A percentile compares a stretch with the other conserved stretches of the same genome.
Conservation (phyloP, 1,140 invertebrate genomes). For the Drosophila mojavensis region DNA sequence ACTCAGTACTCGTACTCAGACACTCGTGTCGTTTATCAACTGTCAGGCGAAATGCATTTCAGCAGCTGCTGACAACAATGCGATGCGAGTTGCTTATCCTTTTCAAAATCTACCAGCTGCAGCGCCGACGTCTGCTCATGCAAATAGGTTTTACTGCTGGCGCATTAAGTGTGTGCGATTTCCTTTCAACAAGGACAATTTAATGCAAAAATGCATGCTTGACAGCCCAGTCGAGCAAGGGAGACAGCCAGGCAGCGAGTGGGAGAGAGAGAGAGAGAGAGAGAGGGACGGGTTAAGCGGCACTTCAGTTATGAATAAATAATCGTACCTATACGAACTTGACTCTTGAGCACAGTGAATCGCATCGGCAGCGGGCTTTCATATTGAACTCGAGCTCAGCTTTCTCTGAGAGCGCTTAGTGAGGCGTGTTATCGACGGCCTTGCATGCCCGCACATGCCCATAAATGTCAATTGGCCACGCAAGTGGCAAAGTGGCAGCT, state of each 20-base stretch:
- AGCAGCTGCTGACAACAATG: conserved; percentile 56
- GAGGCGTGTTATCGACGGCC: conserved; percentile 68
- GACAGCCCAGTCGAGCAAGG: conserved; percentile 62
- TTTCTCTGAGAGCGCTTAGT: conserved; percentile 52
- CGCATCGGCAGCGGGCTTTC: conserved; percentile 9
- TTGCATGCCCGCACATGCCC: conserved; percentile 74
- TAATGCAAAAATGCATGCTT: conserved; percentile 75
- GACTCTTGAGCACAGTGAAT: conserved; percentile 35
- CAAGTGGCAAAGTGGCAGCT: conserved; percentile 18
- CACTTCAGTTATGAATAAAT: conserved; percentile 76
- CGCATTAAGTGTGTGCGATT: conserved; percentile 78
- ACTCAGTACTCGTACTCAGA: too few species aligned
- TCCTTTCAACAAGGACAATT: conserved; percentile 78
- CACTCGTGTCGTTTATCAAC: conserved; percentile 75
- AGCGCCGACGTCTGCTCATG: conserved; percentile 41
- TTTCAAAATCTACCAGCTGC: too few species aligned
- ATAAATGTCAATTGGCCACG: conserved; percentile 76
- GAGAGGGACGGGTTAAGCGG: conserved; percentile 16
- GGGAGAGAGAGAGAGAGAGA: conserved; percentile 6
- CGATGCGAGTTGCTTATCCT: conserved; percentile 33
- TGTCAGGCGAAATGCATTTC: conserved; percentile 71
- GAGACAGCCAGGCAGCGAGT: conserved; percentile 1
- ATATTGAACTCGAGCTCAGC: conserved; percentile 3
- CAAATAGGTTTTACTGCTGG: conserved; percentile 65
- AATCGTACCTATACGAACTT: conserved; percentile 34